Base-by-base conservation (phyloP, 2,888 invertebrate species). In the Incurvaria masculella region DNA sequence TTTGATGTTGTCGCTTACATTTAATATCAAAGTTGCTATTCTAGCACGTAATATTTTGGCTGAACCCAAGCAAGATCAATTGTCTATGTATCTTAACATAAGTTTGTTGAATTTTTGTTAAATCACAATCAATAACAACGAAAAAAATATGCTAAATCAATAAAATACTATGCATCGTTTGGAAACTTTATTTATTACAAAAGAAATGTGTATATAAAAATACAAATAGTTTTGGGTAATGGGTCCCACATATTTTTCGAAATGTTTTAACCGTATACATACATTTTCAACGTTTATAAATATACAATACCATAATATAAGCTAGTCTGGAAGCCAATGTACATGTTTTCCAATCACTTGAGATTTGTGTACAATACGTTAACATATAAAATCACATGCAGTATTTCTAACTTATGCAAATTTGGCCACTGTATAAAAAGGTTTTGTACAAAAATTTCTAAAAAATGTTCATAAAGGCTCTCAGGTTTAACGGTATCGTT, bases 121-220 rank as follows among this genome's bases (percentile, higher is more conserved):
- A n/a, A n/a, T n/a, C n/a, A n/a, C n/a, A n/a, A n/a, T n/a, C n/a
- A n/a, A n/a, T n/a, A n/a, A n/a, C n/a, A n/a, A n/a, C n/a, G n/a
- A n/a, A n/a, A n/a, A n/a, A n/a, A n/a, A n/a, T n/a, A n/a, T n/a
- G n/a, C n/a, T n/a, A n/a, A n/a, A n/a, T n/a, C n/a, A n/a, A n/a
- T n/a, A n/a, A n/a, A n/a, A n/a, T n/a, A n/a, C n/a, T n/a, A n/a
- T n/a, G n/a, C n/a, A n/a, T n/a, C n/a, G n/a, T 33, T 33, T 78
- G 76, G 75, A 71, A 78, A 76, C 74, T 78, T 78, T 78, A 78
- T 78, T 75, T 74, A 75, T 73, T 73, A 75, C 72, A 76, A 76
- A 73, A 68, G 69, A 41, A 41, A 41, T 41, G 21, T 41, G 17
- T 33, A 69, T 76, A 72, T 73, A 75, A 75, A 73, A 78, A 76